These are phyloP conservation scores for Scolanthus callimorphus DNA, from an alignment of 92 coral and sea anemone species.

Conservation along the genomic window DNA sequence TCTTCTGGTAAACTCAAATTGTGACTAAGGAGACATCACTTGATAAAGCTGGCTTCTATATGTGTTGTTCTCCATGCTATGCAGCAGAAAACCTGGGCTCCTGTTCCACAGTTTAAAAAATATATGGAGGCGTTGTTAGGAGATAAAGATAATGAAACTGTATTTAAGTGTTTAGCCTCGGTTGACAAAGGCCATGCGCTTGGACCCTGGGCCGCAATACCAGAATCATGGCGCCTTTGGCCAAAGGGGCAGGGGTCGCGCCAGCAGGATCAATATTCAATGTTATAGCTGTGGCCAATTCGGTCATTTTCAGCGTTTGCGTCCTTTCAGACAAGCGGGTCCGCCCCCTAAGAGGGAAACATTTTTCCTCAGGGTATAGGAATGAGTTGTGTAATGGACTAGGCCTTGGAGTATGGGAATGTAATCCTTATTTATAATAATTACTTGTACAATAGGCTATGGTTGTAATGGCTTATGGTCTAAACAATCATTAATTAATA, in stretches of 20 bases:
- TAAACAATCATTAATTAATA: too few relatives aligned
- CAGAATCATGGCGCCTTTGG: not conserved
- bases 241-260: constrained; percentile 1
- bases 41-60: not conserved
- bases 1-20: not conserved
- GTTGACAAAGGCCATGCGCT: constrained; percentile 2
- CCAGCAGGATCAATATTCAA: not conserved
- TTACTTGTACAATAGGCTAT: too few relatives aligned
- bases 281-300: too few relatives aligned
- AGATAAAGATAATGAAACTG: constrained; percentile 6
- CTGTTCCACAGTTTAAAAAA: not conserved
- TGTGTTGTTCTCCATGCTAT: not conserved
- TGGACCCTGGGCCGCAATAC: too few relatives aligned
- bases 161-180: not conserved
- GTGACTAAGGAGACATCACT: not conserved
- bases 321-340: too few relatives aligned
- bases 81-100: constrained; percentile 3
- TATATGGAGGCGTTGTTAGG: not conserved
- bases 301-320: constrained; percentile 10
- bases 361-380: too few relatives aligned
- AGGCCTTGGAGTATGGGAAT: too few relatives aligned
- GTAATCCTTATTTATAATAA: too few relatives aligned
- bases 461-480: too few relatives aligned
- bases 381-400: too few relatives aligned
- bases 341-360: too few relatives aligned